These are phyloP conservation scores for Carterocephalus palaemon DNA, from an alignment of 2,888 invertebrate genomes.

Conservation along the genomic window DNA sequence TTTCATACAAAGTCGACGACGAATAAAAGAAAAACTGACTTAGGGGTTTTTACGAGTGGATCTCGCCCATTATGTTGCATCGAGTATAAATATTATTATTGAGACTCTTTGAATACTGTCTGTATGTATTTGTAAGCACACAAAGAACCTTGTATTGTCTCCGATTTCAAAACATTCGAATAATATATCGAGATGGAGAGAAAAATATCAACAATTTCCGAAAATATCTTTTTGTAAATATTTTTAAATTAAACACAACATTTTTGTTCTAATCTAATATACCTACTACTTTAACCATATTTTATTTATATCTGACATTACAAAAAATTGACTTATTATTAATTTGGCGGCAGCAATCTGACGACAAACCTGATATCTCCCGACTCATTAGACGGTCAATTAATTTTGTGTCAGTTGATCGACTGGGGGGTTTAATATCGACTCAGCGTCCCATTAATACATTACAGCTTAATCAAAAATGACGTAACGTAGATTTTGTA, in stretches of 20 bases:
- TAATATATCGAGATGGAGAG: no score
- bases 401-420: conserved; percentile 41
- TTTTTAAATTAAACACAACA: no score
- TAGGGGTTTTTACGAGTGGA: conserved; percentile 8
- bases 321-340: conserved; percentile 42
- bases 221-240: no score
- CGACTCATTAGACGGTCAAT: conserved; percentile 46
- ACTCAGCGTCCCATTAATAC: conserved; percentile 7
- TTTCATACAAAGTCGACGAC: conserved; percentile 19
- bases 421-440: conserved; percentile 18
- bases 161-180: conserved; percentile 13
- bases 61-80: conserved; percentile 7
- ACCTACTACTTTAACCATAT: no score
- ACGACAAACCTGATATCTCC: conserved; percentile 33
- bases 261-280: no score
- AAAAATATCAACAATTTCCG: no score
- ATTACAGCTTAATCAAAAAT: conserved; percentile 7
- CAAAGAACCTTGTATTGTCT: conserved; percentile 8
- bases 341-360: conserved; percentile 38
- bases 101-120: conserved; percentile 11
- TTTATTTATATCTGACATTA: no score
- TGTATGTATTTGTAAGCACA: conserved; percentile 7
- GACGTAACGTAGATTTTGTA: no score
- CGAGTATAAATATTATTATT: conserved; percentile 17
- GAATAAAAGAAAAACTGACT: conserved; percentile 15